Percentiles rank a stretch among this genome's conserved stretches.
These are phyloP conservation scores for Epinotia bilunana DNA, from an alignment of 2,888 invertebrate species.

Conservation along the genomic window DNA sequence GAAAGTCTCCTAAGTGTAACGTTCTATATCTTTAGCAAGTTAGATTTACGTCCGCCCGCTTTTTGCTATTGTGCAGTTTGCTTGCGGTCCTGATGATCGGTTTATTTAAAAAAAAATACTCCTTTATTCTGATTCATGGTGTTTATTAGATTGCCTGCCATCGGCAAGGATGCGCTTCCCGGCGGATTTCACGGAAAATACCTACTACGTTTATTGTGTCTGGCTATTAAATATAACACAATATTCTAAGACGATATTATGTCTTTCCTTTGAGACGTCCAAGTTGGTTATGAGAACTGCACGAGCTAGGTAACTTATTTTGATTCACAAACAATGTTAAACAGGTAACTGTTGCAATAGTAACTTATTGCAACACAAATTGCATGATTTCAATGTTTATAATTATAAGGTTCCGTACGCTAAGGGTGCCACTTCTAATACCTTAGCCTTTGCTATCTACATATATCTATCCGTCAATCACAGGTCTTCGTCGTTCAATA, in stretches of 20 bases:
- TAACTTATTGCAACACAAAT: no score
- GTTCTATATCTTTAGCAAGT: not conserved
- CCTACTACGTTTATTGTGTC: slow-evolving; percentile 9
- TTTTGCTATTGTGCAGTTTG: not conserved
- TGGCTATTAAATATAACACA: slow-evolving; percentile 1
- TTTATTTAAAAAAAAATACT: slow-evolving; percentile 16
- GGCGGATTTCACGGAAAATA: slow-evolving; percentile 5
- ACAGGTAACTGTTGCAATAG: no score
- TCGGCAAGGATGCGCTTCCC: slow-evolving; percentile 16
- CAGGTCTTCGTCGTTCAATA: no score
- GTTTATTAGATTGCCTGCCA: slow-evolving; percentile 26
- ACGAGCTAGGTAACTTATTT: not conserved
- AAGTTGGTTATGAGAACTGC: not conserved
- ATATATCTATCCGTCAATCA: no score
- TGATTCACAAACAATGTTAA: no score
- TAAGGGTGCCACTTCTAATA: no score
- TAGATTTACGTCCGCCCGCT: not conserved
- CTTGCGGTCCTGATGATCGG: not conserved
- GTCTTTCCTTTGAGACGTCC: not conserved
- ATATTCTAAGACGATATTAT: slow-evolving; percentile 3
- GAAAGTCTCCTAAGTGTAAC: not conserved
- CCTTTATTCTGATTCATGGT: slow-evolving; percentile 28
- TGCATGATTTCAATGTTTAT: no score
- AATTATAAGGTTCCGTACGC: no score
- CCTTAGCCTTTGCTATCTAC: no score